These are phyloP conservation scores for Campylorhamphus procurvoides DNA, from an alignment of 2,113 vertebrate species.

Conservation along the genomic window DNA sequence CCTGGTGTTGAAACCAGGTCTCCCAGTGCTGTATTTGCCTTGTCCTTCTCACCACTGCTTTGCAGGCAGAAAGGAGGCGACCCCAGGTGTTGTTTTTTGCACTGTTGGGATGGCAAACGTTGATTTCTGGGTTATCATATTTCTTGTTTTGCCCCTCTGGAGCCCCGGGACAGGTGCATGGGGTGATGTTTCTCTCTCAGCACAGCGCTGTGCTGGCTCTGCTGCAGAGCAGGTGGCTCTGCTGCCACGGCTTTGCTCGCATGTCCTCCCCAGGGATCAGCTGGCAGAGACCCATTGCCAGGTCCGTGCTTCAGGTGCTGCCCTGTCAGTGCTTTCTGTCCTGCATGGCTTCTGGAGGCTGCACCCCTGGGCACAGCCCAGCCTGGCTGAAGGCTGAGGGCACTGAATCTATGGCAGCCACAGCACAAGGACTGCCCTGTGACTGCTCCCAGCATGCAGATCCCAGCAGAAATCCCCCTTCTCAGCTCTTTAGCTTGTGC, in stretches of 20 bases:
- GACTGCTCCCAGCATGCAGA: background rate
- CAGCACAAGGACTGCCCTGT: background rate
- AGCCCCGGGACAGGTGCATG: background rate
- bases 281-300: background rate
- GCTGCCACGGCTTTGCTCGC: background rate
- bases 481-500: rapidly evolving
- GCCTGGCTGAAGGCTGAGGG: background rate
- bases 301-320: background rate
- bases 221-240: background rate
- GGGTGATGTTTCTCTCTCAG: background rate
- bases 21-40: background rate
- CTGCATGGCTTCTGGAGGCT: slow-evolving; percentile 35
- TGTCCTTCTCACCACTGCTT: background rate
- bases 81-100: background rate
- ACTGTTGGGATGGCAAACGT: background rate
- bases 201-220: background rate
- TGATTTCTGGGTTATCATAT: background rate
- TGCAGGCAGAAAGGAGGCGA: background rate
- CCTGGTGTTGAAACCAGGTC: background rate
- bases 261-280: background rate
- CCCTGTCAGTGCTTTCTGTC: background rate
- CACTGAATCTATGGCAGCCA: rapidly evolving
- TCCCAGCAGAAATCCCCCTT: background rate
- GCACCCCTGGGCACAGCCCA: rapidly evolving
- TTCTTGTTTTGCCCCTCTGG: background rate